A percentile compares a stretch with the other conserved stretches of the same genome.
Evolutionary conservation across 2,888 invertebrate genomes (phyloP).

Genomic region (Macrophya annulata): DNA sequence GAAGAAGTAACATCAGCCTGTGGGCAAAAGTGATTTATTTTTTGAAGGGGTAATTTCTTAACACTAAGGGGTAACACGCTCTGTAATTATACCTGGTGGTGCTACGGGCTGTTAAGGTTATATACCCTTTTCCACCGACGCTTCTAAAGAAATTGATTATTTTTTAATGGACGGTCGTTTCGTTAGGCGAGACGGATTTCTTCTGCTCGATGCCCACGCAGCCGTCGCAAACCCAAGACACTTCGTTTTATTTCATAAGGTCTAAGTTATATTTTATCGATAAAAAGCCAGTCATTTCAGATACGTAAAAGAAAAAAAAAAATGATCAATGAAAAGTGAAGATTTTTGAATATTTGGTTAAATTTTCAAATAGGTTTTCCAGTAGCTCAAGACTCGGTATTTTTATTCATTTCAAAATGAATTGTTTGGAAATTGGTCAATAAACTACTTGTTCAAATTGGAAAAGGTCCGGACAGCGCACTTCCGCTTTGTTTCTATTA

Average conservation of each 20-base stretch:
- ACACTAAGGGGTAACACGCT: slow-evolving; percentile 56
- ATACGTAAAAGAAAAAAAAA: background rate
- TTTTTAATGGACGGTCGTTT: slow-evolving; percentile 55
- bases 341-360: background rate
- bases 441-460: background rate
- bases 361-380: background rate
- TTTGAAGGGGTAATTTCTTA: slow-evolving; percentile 55
- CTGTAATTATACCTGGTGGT: slow-evolving; percentile 48
- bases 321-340: background rate
- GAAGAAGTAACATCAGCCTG: slow-evolving; percentile 33
- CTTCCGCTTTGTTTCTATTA: slow-evolving; percentile 44
- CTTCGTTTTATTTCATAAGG: slow-evolving; percentile 3
- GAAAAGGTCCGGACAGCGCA: background rate
- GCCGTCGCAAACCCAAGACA: slow-evolving; percentile 34
- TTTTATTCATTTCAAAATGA: background rate
- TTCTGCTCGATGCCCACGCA: slow-evolving; percentile 26
- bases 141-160: slow-evolving; percentile 53
- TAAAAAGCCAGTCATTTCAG: background rate
- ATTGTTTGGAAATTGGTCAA: background rate
- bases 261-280: slow-evolving; percentile 10
- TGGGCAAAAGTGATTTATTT: slow-evolving; percentile 55
- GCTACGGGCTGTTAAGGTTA: slow-evolving; percentile 37
- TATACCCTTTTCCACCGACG: slow-evolving; percentile 51
- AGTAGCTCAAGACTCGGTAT: background rate
- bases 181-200: slow-evolving; percentile 51